Evolutionary conservation across 2,888 invertebrate genomes (phyloP).

Genomic region (Cataglyphis albicans): DNA sequence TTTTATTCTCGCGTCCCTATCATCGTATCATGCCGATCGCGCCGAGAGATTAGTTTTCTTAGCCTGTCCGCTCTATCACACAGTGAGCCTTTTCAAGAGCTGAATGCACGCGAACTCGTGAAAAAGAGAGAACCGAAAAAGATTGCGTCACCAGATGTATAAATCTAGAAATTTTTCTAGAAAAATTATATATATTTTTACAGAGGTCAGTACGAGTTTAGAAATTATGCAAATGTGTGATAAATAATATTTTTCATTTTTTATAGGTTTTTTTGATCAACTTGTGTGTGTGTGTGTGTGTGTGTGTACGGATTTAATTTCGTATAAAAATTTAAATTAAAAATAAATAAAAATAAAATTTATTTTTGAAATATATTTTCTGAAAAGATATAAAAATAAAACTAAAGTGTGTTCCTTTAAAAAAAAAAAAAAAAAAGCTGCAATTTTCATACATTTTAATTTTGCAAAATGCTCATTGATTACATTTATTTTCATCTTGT

Average conservation of each 20-base stretch:
- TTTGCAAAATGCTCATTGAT: neutral
- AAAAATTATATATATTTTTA: neutral
- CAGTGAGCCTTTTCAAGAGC: neutral
- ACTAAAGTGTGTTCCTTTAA: neutral
- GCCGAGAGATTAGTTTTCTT: constrained; percentile 42
- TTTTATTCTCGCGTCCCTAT: constrained; percentile 15
- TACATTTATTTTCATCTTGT: constrained; percentile 22
- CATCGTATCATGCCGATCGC: constrained; percentile 55
- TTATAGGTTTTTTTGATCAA: neutral
- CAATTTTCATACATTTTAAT: neutral
- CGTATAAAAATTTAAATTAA: neutral
- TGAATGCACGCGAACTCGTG: neutral
- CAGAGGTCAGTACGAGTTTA: neutral
- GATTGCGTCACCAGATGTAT: neutral
- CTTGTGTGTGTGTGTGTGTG: neutral
- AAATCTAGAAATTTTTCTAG: constrained; percentile 1
- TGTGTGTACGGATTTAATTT: neutral
- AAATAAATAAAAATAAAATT: neutral
- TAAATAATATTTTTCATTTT: neutral
- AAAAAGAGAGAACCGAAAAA: neutral
- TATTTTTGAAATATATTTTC: neutral
- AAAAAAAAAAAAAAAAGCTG: too few relatives aligned
- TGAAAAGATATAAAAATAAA: neutral
- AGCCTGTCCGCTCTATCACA: too few relatives aligned
- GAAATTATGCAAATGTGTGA: neutral